Conservation (phyloP, 1,140 invertebrate genomes). For the Hormaphis cornu region DNA sequence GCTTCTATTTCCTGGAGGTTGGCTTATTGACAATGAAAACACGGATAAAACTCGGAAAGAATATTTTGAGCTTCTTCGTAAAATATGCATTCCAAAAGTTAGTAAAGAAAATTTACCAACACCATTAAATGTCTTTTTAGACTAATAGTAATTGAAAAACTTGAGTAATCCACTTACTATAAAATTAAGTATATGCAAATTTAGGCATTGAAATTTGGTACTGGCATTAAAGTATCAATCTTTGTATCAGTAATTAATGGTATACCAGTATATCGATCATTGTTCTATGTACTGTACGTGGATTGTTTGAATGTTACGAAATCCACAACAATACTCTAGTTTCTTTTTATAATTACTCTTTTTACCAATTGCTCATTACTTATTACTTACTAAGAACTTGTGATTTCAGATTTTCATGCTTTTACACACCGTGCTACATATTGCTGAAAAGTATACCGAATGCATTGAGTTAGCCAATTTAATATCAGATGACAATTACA, state of each 20-base stretch:
- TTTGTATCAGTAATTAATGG: too few relatives aligned
- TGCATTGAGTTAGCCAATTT: constrained; percentile 70
- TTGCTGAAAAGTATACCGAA: constrained; percentile 63
- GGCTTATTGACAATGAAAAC: constrained; percentile 63
- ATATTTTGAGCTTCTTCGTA: constrained; percentile 65
- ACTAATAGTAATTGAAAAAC: not conserved
- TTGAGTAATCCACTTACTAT: not conserved
- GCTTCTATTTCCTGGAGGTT: constrained; percentile 79
- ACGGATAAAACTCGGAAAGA: constrained; percentile 43
- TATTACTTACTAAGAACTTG: not conserved
- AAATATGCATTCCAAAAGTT: constrained; percentile 70
- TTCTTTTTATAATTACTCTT: not conserved
- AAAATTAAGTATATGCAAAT: constrained; percentile 40
- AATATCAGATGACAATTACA: constrained; percentile 64
- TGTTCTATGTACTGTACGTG: too few relatives aligned
- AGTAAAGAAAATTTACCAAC: too few relatives aligned
- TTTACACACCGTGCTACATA: constrained; percentile 55
- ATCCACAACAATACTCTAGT: too few relatives aligned
- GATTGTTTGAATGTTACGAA: too few relatives aligned
- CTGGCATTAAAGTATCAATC: too few relatives aligned
- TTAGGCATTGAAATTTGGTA: too few relatives aligned
- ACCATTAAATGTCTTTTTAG: constrained; percentile 42
- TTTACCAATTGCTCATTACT: not conserved
- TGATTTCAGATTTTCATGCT: constrained; percentile 53
- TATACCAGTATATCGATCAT: too few relatives aligned